phyloP scores from a whole-genome alignment of 2,888 invertebrate genomes.

The Eupithecia subumbrata region DNA sequence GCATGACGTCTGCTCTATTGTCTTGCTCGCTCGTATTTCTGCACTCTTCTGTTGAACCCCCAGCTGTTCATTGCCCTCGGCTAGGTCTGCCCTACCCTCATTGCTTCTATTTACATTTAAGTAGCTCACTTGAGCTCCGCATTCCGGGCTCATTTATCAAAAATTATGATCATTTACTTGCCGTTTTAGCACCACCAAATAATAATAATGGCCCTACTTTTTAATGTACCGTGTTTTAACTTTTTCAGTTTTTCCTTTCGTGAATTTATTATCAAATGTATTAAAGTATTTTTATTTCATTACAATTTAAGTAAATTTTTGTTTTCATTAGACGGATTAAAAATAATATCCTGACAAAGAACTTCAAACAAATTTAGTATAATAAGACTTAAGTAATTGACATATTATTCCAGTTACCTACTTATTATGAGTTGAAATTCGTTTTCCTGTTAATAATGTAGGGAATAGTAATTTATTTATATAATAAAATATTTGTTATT shows the following conservation, averaged over 20 bases:
- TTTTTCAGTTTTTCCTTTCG: background rate
- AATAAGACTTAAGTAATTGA: background rate
- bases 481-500: no score
- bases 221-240: background rate
- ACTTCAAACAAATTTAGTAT: background rate
- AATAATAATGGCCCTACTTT: background rate
- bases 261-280: background rate
- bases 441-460: background rate
- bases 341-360: background rate
- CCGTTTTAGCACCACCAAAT: background rate
- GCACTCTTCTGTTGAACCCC: constrained; percentile 53
- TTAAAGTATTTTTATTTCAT: background rate
- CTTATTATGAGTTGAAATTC: background rate
- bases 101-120: constrained; percentile 56
- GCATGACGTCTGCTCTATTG: constrained; percentile 66
- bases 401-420: background rate
- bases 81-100: constrained; percentile 58
- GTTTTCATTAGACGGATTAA: background rate
- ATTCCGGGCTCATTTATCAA: constrained; percentile 37
- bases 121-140: constrained; percentile 33
- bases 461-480: background rate
- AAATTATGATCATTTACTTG: constrained; percentile 13
- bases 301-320: background rate
- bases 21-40: constrained; percentile 57
- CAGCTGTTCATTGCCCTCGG: constrained; percentile 65